phyloP scores from a whole-genome alignment of 2,797 vertebrate species.

The Pagetopsis macropterus region DNA sequence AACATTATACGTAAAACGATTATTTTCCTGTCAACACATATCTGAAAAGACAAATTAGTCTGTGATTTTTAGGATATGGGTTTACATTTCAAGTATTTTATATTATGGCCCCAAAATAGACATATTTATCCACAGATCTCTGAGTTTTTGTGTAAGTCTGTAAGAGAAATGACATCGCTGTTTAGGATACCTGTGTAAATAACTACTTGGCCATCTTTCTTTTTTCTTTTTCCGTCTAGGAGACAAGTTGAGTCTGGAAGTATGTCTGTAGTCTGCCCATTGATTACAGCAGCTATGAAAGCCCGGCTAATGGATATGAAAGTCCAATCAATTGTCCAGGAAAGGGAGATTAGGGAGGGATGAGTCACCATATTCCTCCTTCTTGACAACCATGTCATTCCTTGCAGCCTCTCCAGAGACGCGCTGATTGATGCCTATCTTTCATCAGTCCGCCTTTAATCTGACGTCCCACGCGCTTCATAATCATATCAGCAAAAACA shows the following conservation, averaged over 20 bases:
- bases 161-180: neutral
- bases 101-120: neutral
- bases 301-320: slow-evolving; percentile 81
- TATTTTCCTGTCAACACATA: neutral
- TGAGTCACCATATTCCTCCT: slow-evolving; percentile 74
- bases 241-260: slow-evolving; percentile 57
- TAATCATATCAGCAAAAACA: slow-evolving; percentile 67
- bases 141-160: neutral
- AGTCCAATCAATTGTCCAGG: slow-evolving; percentile 77
- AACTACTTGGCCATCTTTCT: slow-evolving; percentile 8
- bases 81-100: neutral
- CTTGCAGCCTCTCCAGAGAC: slow-evolving; percentile 66
- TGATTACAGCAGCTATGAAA: slow-evolving; percentile 74
- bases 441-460: slow-evolving; percentile 77
- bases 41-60: neutral
- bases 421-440: slow-evolving; percentile 72
- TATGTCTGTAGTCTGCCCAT: slow-evolving; percentile 56
- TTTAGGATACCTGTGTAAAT: slow-evolving; percentile 25
- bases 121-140: neutral
- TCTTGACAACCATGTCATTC: slow-evolving; percentile 76
- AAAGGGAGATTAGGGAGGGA: slow-evolving; percentile 73
- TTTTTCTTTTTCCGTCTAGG: slow-evolving; percentile 39
- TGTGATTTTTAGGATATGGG: neutral
- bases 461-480: slow-evolving; percentile 58
- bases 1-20: neutral